These are phyloP conservation scores for Recurvirostra avosetta DNA, from an alignment of 2,113 vertebrate species.

Conservation along the genomic window DNA sequence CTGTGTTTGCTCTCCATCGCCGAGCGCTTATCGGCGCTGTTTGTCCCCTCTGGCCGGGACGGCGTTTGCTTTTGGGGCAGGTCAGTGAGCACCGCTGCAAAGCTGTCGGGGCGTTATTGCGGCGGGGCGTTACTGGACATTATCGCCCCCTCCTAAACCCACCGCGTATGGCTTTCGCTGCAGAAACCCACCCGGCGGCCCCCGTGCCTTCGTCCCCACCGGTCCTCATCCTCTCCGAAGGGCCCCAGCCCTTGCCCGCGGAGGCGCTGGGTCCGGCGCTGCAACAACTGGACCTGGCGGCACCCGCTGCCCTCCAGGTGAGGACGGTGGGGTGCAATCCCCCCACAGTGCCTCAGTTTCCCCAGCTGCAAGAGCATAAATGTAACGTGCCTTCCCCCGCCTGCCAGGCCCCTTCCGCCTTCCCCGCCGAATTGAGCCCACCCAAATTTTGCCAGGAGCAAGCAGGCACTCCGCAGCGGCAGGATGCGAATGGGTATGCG, in stretches of 20 bases:
- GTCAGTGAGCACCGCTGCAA: accelerated
- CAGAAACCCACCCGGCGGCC: neutral
- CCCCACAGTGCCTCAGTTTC: neutral
- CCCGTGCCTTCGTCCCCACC: constrained; percentile 12
- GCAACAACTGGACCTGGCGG: constrained; percentile 57
- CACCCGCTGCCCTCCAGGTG: constrained; percentile 57
- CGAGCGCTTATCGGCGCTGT: accelerated
- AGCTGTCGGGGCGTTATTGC: neutral
- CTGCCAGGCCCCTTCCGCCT: neutral
- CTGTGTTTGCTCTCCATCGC: neutral
- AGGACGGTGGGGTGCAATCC: accelerated
- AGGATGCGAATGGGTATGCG: neutral
- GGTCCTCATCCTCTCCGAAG: neutral
- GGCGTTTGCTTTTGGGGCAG: constrained; percentile 41
- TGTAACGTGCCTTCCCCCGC: accelerated
- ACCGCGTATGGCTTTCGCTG: accelerated
- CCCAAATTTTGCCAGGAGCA: neutral
- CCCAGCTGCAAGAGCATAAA: neutral
- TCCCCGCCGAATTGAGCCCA: neutral
- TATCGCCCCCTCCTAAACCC: neutral
- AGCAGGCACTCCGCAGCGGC: neutral
- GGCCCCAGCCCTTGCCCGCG: accelerated
- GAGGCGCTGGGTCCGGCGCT: constrained; percentile 33
- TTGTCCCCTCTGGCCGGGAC: neutral
- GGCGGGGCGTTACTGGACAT: accelerated